Conservation (phyloP, 2,888 invertebrate species). For the Yponomeuta sedellus region DNA sequence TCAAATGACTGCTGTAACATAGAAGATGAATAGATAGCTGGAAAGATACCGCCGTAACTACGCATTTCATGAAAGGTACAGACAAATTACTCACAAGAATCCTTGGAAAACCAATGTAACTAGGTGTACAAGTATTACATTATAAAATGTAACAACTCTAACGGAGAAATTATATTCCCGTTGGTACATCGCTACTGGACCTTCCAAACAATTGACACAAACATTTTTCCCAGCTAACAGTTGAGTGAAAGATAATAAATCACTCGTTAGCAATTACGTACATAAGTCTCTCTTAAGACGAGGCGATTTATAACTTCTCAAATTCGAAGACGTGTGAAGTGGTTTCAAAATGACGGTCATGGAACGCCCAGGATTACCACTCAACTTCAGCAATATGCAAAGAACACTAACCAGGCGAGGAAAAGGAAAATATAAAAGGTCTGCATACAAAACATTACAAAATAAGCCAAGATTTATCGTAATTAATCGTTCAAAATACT, state of each 20-base stretch:
- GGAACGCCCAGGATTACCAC: background rate
- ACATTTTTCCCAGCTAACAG: constrained; percentile 10
- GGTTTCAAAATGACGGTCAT: background rate
- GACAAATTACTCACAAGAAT: background rate
- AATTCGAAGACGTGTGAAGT: constrained; percentile 33
- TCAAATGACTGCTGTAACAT: constrained; percentile 33
- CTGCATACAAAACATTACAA: background rate
- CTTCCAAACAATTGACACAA: background rate
- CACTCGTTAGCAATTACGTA: constrained; percentile 37
- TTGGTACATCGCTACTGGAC: background rate
- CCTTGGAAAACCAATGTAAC: background rate
- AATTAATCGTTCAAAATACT: too few relatives aligned
- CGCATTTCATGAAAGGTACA: background rate
- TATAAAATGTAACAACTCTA: background rate
- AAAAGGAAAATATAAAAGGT: too few relatives aligned
- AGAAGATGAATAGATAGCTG: constrained; percentile 30
- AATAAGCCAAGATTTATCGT: background rate
- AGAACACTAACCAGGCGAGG: too few relatives aligned
- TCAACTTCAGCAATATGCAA: too few relatives aligned
- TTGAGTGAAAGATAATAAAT: constrained; percentile 32
- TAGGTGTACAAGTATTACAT: too few relatives aligned
- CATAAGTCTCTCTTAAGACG: constrained; percentile 33
- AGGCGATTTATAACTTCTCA: constrained; percentile 43
- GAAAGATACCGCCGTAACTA: background rate
- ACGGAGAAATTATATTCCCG: background rate